Base-by-base conservation (phyloP, 2,113 vertebrate species). In the Amphiprion percula region DNA sequence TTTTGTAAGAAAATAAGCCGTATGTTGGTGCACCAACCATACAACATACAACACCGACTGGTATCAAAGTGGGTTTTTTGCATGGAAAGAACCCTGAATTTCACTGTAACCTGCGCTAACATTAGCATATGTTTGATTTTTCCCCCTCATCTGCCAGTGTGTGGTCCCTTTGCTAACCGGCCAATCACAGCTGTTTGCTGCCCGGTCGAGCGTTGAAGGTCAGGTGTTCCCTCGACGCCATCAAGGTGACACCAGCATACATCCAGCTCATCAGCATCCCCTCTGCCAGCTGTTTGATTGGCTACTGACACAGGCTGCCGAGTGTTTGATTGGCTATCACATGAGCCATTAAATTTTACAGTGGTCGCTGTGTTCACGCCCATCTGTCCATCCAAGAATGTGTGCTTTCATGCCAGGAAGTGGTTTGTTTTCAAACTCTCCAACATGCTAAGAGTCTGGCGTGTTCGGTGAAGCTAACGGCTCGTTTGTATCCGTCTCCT, bases 341-440 rank as follows among this genome's bases (percentile, higher is more conserved):
- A 83, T 68, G 84, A 88, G 28, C 65, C 85, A 85, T 87, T 88
- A 80, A 26, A 80, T 77, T 87, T 90, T 64, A 80, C 67, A 68
- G 15, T 44, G n/a, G 78, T 11, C 41, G 50, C 30, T 4, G 1
- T 24, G 70, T 79, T 77, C 71, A 53, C 33, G n/a, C 82, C 82
- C 82, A 77, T 82, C 84, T 90, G 84, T 77, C 41, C 12, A 1
- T 33, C 30, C 10, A 9, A 11, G 26, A 14, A 21, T 10, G 28
- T 28, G n/a, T 64, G 47, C 52, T 55, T 37, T n/a, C 7, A 44
- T 54, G 26, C 1, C 39, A 24, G 67, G 6, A 39, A 55, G 50
- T 4, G 53, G 33, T 23, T 52, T 59, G 17, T 37, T 23, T 49
- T 69, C 11, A 47, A 63, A 77, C 41, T 9, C 1, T 10, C 33